Base-by-base conservation (phyloP, 1,140 invertebrate genomes). In the Drosophila ironensis region DNA sequence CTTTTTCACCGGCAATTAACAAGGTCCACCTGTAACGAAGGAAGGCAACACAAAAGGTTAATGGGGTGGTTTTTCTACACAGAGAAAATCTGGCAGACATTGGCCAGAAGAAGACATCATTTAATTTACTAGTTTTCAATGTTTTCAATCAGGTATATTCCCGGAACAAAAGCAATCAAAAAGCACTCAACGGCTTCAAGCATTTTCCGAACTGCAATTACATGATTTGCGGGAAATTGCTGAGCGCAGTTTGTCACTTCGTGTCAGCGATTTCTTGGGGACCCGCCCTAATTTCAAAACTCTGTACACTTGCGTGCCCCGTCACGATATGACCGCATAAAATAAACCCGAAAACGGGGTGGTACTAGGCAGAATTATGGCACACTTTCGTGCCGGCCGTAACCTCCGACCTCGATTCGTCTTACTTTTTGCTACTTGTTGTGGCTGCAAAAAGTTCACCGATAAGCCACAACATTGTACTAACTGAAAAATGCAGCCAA, bases 401-500 rank as follows among this genome's bases (percentile, higher is more conserved):
- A 63, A 63, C 59, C 56, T 63, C 33, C 59, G 56, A 63, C 59
- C 54, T 38, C 59, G 46, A 42, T 53, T 27, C 47, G 28, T 28
- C 11, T 14, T 33, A 5, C 11, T 28, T 67, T 45, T 53, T 45
- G 67, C 48, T 68, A 77, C 53, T 77, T 77, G 67, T 76, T 76
- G 67, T 72, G 67, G 67, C 68, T 78, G 54, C 53, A 41, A 45
- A 67, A 68, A 72, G 54, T 72, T 72, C 45, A 28, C 50, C 74
- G 69, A 78, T 77, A 77, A 77, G 66, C 74, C 60, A 27, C 11
- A 56, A 78, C 50, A 67, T 51, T 51, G 45, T 53, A 20, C 28
- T 22, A 66, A 17, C 41, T 25, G 33, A 17, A 37, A 37, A 37
- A 16, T 37, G 40, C 24, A 50, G 16, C n/a, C 24, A n/a, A 78